A percentile compares a stretch with the other conserved stretches of the same genome.
These are phyloP conservation scores for Drosophila sulfurigaster DNA, from an alignment of 1,140 invertebrate species.

Conservation along the genomic window DNA sequence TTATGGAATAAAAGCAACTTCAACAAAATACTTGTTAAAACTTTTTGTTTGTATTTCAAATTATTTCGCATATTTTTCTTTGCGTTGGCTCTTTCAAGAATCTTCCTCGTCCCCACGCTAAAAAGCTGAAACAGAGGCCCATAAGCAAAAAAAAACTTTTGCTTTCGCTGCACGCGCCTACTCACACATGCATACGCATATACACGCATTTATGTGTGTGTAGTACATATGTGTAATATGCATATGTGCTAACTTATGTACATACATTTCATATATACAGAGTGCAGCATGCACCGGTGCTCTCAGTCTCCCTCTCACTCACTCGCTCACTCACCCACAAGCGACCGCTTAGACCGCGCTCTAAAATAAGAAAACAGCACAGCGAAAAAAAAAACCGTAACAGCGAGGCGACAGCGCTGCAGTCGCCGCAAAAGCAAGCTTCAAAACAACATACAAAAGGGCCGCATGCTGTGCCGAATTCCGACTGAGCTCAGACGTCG, in stretches of 20 bases:
- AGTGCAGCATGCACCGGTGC: conserved; percentile 72
- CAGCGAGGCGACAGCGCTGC: conserved; percentile 43
- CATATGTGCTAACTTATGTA: conserved; percentile 22
- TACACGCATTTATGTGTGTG: conserved; percentile 9
- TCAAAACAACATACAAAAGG: conserved; percentile 32
- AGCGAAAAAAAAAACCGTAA: conserved; percentile 5
- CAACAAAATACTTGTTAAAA: conserved; percentile 1
- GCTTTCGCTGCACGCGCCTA: conserved; percentile 49
- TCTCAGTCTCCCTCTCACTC: conserved; percentile 40
- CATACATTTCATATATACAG: not conserved
- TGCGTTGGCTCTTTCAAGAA: conserved; percentile 1
- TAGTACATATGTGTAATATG: conserved; percentile 23
- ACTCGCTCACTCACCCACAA: conserved; percentile 30
- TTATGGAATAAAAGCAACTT: not conserved
- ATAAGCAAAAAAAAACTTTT: conserved; percentile 45
- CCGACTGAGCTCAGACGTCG: not conserved
- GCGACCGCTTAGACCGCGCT: conserved; percentile 25
- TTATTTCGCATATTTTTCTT: conserved; percentile 10
- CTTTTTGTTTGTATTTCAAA: not conserved
- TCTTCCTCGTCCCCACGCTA: not conserved
- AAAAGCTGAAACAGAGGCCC: conserved; percentile 18
- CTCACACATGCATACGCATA: conserved; percentile 41
- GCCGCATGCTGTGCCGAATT: conserved; percentile 29
- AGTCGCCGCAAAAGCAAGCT: conserved; percentile 20
- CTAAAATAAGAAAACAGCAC: conserved; percentile 41